These are phyloP conservation scores for Emys orbicularis DNA, from an alignment of 2,797 vertebrate species.

Conservation along the genomic window DNA sequence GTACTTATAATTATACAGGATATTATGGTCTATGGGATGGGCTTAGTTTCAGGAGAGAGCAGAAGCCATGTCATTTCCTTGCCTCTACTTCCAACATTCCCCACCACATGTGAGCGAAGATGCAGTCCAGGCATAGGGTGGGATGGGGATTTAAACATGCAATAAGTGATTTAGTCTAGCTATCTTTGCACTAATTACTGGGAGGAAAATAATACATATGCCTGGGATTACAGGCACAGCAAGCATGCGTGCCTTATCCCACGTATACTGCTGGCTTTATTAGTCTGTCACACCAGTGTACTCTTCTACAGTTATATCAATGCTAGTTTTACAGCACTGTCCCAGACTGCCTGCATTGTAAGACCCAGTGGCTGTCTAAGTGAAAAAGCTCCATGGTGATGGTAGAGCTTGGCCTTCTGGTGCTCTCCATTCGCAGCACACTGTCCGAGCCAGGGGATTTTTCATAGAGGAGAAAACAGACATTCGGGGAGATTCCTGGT, in stretches of 20 bases:
- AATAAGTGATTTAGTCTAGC: neutral
- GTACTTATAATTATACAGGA: no score
- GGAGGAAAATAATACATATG: no score
- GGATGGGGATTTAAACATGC: neutral
- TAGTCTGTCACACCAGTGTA: neutral
- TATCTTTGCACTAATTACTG: neutral
- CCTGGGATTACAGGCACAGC: neutral
- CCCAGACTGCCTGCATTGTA: neutral
- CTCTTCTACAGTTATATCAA: neutral
- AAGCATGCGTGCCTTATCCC: neutral
- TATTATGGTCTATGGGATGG: no score
- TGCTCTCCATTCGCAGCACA: no score
- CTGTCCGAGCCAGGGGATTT: no score
- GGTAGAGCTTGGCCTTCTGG: no score
- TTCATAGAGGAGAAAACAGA: no score
- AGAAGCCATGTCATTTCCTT: no score
- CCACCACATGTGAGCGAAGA: neutral
- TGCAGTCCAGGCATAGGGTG: neutral
- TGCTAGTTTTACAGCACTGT: neutral
- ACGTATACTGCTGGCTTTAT: no score
- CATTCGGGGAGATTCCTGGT: no score
- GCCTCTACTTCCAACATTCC: neutral
- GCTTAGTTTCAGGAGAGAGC: no score
- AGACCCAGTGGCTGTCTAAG: neutral
- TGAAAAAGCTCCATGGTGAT: no score